Percentiles rank a stretch among this genome's conserved stretches.
Evolutionary conservation across 2,113 vertebrate species (phyloP).

Genomic region (Salvelinus namaycush): DNA sequence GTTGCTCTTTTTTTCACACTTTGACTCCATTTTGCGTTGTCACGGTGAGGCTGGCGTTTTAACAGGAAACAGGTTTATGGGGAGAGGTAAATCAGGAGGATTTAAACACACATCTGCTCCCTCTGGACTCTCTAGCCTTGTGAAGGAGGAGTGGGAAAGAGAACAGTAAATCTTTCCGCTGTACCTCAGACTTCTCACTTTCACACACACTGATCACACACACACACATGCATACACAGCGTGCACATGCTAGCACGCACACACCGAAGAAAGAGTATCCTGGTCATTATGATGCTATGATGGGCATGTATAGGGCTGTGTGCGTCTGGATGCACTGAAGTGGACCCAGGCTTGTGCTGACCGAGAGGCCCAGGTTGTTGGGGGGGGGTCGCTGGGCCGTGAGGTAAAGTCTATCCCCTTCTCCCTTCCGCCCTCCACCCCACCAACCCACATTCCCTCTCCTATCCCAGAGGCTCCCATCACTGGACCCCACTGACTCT

Average conservation of each 20-base stretch:
- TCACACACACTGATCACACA: background rate
- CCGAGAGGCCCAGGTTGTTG: background rate
- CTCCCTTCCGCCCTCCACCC: background rate
- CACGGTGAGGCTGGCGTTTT: conserved; percentile 44
- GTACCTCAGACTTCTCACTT: background rate
- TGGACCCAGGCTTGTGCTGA: conserved; percentile 7
- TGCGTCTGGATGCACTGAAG: conserved; percentile 5
- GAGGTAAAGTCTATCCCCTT: background rate
- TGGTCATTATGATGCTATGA: conserved; percentile 29
- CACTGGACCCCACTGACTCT: conserved; percentile 72
- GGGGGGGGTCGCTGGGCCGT: background rate
- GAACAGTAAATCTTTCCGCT: conserved; percentile 20
- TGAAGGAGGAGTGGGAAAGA: conserved; percentile 31
- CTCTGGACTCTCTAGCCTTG: conserved; percentile 57
- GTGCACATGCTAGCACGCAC: conserved; percentile 19
- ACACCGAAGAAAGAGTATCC: conserved; percentile 20
- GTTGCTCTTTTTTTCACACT: conserved; percentile 35
- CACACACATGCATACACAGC: conserved; percentile 3
- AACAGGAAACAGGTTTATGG: conserved; percentile 29
- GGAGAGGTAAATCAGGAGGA: conserved; percentile 25
- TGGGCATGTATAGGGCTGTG: conserved; percentile 17
- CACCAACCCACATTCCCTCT: conserved; percentile 25
- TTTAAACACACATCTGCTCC: conserved; percentile 27
- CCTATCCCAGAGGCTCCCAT: conserved; percentile 58
- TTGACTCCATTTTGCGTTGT: conserved; percentile 47